Evolutionary conservation across 2,797 vertebrate species (phyloP), one percentile per base, ranked within the genome.

Genomic region (Acanthis flammea): DNA sequence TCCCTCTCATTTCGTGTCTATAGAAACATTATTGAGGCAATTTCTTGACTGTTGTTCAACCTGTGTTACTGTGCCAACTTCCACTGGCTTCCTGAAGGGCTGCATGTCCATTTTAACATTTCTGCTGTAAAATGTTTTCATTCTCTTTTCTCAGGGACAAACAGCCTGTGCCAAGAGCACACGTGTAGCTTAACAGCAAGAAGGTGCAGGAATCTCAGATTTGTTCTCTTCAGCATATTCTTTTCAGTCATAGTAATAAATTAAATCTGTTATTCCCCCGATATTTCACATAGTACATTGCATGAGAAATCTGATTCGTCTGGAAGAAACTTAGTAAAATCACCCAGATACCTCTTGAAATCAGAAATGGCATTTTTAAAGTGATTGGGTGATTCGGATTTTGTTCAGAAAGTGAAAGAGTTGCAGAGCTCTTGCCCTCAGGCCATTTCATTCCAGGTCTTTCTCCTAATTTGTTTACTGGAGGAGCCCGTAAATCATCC

Each of bases 121-220:
- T 55, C 16, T 91, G 27, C 50, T 60, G 44, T 55, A 93, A 92
- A 84, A 90, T 0, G 2, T 45, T 90, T 84, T 33, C 14, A 2
- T 89, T 89, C 91, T 48, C 19, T 55, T 90, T 91, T 84, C 75
- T 96, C 81, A 53, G 94, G 81, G 71, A 74, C 33, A 76, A 62
- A 19, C 23, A 82, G 14, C 41, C 53, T 89, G 27, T 73, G 44
- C 51, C 44, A 87, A 89, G 60, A 76, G 42, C 51, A 11, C 27
- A 41, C 4, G 5, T 66, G 25, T 73, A 48, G 19, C 5, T 82
- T 63, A 35, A 76, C n/a, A 79, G 45, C 30, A 85, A 75, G 47
- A 82, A 67, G 33, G 45, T 82, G 13, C 23, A 71, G 28, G n/a
- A 82, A 70, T 76, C 60, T 94, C 44, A 74, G 19, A 84, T 41